Evolutionary conservation across 2,797 vertebrate genomes (phyloP).

Genomic region (Hydrocynus forskahlii): DNA sequence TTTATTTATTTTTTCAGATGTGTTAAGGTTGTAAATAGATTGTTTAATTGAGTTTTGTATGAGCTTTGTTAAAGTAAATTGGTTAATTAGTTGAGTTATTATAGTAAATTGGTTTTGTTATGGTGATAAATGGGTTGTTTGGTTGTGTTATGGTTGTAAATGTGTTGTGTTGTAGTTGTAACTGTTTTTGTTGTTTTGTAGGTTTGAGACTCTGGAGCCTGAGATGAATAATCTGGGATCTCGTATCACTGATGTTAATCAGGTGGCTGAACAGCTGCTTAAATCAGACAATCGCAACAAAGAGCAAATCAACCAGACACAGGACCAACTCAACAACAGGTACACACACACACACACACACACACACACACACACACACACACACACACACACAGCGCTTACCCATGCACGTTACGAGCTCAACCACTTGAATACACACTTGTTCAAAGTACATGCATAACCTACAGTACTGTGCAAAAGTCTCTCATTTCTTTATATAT

Average conservation of each 20-base stretch:
- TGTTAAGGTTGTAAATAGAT: no score
- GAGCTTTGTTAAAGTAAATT: background rate
- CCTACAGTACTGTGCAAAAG: no score
- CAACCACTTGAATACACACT: no score
- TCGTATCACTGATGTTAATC: constrained; percentile 85
- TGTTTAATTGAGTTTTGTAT: background rate
- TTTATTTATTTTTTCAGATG: no score
- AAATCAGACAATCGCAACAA: constrained; percentile 82
- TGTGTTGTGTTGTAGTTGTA: background rate
- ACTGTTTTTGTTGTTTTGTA: constrained; percentile 60
- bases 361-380: background rate
- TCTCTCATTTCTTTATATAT: no score
- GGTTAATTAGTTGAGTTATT: no score
- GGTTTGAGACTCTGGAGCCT: constrained; percentile 94
- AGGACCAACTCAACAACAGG: constrained; percentile 90
- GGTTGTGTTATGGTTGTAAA: background rate
- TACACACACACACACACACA: constrained; percentile 55
- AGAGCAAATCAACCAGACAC: constrained; percentile 86
- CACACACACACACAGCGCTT: no score
- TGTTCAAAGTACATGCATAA: no score
- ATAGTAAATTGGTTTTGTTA: background rate
- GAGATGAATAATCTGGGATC: constrained; percentile 90
- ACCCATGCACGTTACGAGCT: no score
- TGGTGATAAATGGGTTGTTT: background rate
- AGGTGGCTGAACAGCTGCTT: constrained; percentile 84